Conservation (phyloP, 2,888 invertebrate genomes). For the Drosophila kuntzei region DNA sequence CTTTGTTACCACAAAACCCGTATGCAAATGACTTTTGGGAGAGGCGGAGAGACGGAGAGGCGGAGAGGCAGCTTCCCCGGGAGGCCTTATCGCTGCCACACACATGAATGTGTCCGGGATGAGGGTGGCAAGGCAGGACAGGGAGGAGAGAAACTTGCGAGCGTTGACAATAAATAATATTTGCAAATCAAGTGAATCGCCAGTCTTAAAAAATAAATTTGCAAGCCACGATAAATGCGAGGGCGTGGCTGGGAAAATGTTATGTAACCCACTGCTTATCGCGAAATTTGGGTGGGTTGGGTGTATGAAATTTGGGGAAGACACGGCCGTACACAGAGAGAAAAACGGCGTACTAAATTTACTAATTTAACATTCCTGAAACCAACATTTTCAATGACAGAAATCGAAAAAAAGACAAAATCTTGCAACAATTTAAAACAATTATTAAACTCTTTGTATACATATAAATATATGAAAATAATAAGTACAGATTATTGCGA, state of each 20-base stretch:
- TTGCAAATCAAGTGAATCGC: constrained; percentile 75
- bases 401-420: too few relatives aligned
- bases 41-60: too few relatives aligned
- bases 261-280: constrained; percentile 52
- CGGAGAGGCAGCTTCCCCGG: constrained; percentile 21
- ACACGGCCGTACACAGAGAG: neutral
- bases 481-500: too few relatives aligned
- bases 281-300: neutral
- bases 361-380: too few relatives aligned
- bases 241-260: constrained; percentile 41
- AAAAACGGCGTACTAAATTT: too few relatives aligned
- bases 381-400: too few relatives aligned
- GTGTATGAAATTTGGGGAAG: neutral
- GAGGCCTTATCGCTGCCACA: constrained; percentile 63
- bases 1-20: constrained; percentile 50
- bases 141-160: constrained; percentile 19
- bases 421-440: too few relatives aligned
- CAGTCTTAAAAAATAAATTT: constrained; percentile 47
- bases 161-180: constrained; percentile 83
- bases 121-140: neutral
- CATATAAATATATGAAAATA: too few relatives aligned
- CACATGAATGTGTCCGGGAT: constrained; percentile 39
- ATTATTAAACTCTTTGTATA: too few relatives aligned
- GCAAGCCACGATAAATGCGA: constrained; percentile 38
- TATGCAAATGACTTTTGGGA: constrained; percentile 67